Percentiles rank a stretch among this genome's conserved stretches.
These are phyloP conservation scores for Tryphoninae sp. DNA, from an alignment of 2,888 invertebrate species.

Conservation along the genomic window DNA sequence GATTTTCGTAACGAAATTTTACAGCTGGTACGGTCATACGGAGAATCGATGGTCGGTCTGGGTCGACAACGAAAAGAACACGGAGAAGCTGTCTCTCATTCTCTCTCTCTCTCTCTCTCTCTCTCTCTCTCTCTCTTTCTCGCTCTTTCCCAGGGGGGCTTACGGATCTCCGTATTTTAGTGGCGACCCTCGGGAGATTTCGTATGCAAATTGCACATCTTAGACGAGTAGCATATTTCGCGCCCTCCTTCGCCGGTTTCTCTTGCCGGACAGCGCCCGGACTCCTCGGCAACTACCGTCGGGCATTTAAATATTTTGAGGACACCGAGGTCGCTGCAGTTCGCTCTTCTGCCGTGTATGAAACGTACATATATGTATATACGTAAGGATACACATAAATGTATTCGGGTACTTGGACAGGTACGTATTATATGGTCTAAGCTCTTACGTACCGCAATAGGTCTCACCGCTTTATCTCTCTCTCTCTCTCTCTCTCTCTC, in stretches of 20 bases:
- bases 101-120: no score
- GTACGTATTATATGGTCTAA: slow-evolving; percentile 54
- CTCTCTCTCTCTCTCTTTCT: background rate
- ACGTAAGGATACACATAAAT: slow-evolving; percentile 20
- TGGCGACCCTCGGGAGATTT: slow-evolving; percentile 64
- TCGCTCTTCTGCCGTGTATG: slow-evolving; percentile 10
- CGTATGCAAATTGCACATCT: slow-evolving; percentile 68
- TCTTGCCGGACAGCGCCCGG: slow-evolving; percentile 46
- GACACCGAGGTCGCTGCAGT: slow-evolving; percentile 15
- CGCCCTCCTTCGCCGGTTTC: slow-evolving; percentile 41
- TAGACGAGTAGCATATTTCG: slow-evolving; percentile 63
- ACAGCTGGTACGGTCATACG: background rate
- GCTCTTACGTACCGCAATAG: slow-evolving; percentile 44
- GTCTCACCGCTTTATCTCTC: background rate
- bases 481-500: no score
- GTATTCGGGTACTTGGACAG: slow-evolving; percentile 47
- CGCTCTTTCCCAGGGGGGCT: slow-evolving; percentile 16
- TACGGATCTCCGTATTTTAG: slow-evolving; percentile 60
- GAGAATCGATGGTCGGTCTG: slow-evolving; percentile 2
- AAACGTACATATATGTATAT: slow-evolving; percentile 1
- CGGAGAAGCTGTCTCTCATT: slow-evolving; percentile 2
- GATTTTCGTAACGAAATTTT: slow-evolving; percentile 3
- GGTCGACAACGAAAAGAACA: slow-evolving; percentile 9
- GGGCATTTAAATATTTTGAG: slow-evolving; percentile 59
- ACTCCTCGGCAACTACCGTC: slow-evolving; percentile 10